phyloP scores from a whole-genome alignment of 2,797 vertebrate genomes.

The Sylvia borin region DNA sequence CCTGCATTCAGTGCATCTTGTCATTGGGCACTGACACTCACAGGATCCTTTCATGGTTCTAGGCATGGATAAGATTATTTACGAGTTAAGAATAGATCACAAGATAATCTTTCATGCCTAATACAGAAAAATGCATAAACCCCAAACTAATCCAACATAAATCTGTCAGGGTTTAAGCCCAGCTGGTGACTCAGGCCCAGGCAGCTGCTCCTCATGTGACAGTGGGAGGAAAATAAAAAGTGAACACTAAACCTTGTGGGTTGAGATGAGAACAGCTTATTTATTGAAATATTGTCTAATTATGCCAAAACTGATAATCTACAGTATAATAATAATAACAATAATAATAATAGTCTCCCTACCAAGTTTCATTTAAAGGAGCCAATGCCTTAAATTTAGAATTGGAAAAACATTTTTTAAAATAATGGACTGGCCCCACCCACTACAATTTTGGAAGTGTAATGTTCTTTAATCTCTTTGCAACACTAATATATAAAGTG shows the following conservation, averaged over 20 bases:
- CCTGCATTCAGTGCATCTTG: not conserved
- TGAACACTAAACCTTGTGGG: not conserved
- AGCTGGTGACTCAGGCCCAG: not conserved
- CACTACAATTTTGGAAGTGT: not conserved
- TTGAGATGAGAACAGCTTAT: not conserved
- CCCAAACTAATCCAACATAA: not conserved
- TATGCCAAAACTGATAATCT: not conserved
- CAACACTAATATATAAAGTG: not conserved
- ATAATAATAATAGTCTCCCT: not conserved
- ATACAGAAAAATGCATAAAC: not conserved
- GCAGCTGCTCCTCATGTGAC: not conserved
- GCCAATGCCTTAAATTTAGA: not conserved
- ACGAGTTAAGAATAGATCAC: not conserved
- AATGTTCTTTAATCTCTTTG: not conserved
- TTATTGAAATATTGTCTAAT: not conserved
- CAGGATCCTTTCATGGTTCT: not conserved
- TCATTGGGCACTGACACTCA: not conserved
- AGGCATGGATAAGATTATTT: not conserved
- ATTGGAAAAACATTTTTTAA: constrained; percentile 1
- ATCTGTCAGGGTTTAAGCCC: not conserved
- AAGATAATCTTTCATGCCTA: not conserved
- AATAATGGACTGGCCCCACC: not conserved
- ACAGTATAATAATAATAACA: not conserved
- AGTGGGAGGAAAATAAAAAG: not conserved
- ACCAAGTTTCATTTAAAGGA: not conserved